Base-by-base conservation (phyloP, 2,888 invertebrate species). In the Aricia artaxerxes region DNA sequence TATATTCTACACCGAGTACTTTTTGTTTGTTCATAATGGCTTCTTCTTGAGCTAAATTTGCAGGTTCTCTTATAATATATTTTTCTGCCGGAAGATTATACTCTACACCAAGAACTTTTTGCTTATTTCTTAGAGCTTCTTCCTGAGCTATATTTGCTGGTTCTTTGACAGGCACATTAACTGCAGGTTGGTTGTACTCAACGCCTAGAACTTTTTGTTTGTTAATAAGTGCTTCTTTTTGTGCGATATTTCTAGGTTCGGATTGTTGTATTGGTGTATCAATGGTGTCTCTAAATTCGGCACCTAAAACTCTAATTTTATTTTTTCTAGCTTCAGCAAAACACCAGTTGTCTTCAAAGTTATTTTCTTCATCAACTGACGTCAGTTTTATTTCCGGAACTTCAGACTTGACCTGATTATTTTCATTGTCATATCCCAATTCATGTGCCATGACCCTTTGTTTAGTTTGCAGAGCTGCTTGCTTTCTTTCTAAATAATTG, bases 11-110 rank as follows among this genome's bases (percentile, higher is more conserved):
- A 4, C 95, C 94, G 80, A 96, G 86, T 1, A 96, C 93, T 87
- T 95, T 96, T 38, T 95, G 85, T 86, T 95, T 96, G 84, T 96
- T 97, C 78, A 91, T 87, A 81, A 96, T 89, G 0, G 96, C 96
- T 79, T 96, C 95, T 16, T 94, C 96, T 80, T 96, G 93, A 3
- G 95, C 95, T 4, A 94, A 92, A 0, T 92, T 93, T 81, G 83
- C 86, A 0, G 93, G 90, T 82, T 57, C 57, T 57, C 57, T 13
- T 16, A 16, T 16, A 16, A 4, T 16, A 57, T 57, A 57, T 16
- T 57, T 57, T 57, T 57, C 57, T 57, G 16, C 13, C 57, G 73
- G 73, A 1, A 44, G 4, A 44, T 73, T 73, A 24, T 44, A 73
- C 3, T 73, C 73, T 4, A 73, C 73, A 44, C 73, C 73, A 0